Base-by-base conservation (phyloP, 2,113 vertebrate species). In the Prionailurus bengalensis region DNA sequence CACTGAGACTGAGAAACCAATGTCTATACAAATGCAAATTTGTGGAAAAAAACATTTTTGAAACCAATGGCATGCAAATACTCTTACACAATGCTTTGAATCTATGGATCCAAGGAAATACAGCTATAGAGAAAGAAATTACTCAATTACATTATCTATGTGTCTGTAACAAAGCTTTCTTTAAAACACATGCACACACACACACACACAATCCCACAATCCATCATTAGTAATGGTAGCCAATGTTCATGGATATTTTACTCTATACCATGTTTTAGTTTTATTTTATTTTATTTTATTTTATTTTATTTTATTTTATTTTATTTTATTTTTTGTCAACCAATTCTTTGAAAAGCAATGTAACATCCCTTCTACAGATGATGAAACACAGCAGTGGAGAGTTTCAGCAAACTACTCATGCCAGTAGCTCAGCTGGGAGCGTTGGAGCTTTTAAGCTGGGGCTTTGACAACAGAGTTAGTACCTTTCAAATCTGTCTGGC, bases 371-470 rank as follows among this genome's bases (percentile, higher is more conserved):
- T 53, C 66, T 31, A 17, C 7, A 9, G 6, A 25, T 33, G 27
- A 39, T 14, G 66, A 19, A 0, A 13, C 27, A 2, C 19, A 15
- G 63, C 63, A 8, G 7, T 15, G 8, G 33, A 33, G 53, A 39
- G 33, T 1, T 17, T 36, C 93, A 10, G 5, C 31, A 10, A 36
- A 39, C 27, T 0, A 9, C 31, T 78, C 73, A 12, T 9, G 0
- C 15, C 27, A 4, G 13, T 7, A 17, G 15, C 9, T 33, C 3
- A 0, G 3, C 33, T 27, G 0, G 0, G 5, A 39, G 14, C 2
- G 1, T 13, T 0, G 4, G 8, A 29, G 76, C 31, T 25, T 89
- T 15, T 58, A 17, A 80, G 5, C 39, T 6, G 19, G 7, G 2
- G 15, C 39, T 10, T 14, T 19, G 25, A 14, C 1, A 1, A 7